A percentile compares a stretch with the other conserved stretches of the same genome.
Conservation (phyloP, 1,140 invertebrate genomes). For the Drosophila prosaltans region DNA sequence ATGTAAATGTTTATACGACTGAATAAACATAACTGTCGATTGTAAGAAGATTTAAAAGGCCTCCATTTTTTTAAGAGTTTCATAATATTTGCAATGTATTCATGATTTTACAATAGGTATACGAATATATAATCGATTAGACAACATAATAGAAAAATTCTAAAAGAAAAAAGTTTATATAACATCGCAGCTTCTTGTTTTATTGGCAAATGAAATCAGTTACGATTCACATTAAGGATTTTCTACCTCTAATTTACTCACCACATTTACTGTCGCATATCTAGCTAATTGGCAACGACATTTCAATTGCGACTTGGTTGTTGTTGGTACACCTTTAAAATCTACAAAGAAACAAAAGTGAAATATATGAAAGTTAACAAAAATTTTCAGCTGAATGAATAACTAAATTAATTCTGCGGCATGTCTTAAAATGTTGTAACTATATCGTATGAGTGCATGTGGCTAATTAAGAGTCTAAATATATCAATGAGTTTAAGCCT, state of each 20-base stretch:
- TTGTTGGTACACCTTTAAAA: background rate
- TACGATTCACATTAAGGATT: too few relatives aligned
- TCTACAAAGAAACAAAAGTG: conserved; percentile 1
- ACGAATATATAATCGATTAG: too few relatives aligned
- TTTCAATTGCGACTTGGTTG: background rate
- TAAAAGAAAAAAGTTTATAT: too few relatives aligned
- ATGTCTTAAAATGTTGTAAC: background rate
- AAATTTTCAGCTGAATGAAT: background rate
- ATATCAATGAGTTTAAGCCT: conserved; percentile 5
- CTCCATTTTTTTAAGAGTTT: too few relatives aligned
- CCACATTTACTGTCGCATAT: background rate
- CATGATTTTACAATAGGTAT: too few relatives aligned
- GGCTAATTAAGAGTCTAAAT: conserved; percentile 20
- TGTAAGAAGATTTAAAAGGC: too few relatives aligned
- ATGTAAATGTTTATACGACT: too few relatives aligned
- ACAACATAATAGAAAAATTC: too few relatives aligned
- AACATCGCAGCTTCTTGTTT: too few relatives aligned
- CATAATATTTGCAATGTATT: too few relatives aligned
- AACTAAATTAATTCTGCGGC: conserved; percentile 7
- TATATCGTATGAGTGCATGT: conserved; percentile 16
- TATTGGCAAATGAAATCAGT: too few relatives aligned
- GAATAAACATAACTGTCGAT: too few relatives aligned
- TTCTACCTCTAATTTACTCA: background rate
- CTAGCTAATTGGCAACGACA: conserved; percentile 8
- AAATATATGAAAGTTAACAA: conserved; percentile 1